Conservation (phyloP, 2,113 vertebrate species). For the Ictalurus furcatus region DNA sequence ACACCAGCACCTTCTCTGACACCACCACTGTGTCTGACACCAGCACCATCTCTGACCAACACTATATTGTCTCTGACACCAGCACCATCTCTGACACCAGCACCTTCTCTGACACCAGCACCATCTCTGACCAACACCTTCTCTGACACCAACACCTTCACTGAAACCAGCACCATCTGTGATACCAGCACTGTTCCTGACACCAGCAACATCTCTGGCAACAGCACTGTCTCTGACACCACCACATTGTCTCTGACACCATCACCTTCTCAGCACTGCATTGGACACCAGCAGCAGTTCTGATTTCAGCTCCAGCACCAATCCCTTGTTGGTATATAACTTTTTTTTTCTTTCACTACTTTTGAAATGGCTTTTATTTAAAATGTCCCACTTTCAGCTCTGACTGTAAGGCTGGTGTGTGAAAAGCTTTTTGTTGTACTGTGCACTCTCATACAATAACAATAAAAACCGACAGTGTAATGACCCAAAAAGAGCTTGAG, state of each 20-base stretch:
- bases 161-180: too few species aligned
- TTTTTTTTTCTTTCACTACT: not conserved
- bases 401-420: not conserved
- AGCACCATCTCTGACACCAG: not conserved
- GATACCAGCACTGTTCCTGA: too few species aligned
- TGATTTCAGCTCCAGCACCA: not conserved
- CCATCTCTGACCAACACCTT: not conserved
- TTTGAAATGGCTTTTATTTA: not conserved
- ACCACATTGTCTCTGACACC: not conserved
- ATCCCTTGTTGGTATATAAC: not conserved
- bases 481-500: not conserved
- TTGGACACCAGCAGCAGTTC: not conserved
- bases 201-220: too few species aligned
- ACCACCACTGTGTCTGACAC: not conserved
- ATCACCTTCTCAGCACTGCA: not conserved
- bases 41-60: not conserved
- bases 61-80: too few species aligned
- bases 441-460: not conserved
- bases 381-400: not conserved
- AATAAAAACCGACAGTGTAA: not conserved
- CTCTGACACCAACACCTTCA: not conserved
- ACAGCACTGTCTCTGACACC: not conserved
- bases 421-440: conserved; percentile 23
- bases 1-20: not conserved
- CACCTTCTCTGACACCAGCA: not conserved